Evolutionary conservation across 2,888 invertebrate genomes (phyloP).

Genomic region (Hirtodrosophila cameraria): DNA sequence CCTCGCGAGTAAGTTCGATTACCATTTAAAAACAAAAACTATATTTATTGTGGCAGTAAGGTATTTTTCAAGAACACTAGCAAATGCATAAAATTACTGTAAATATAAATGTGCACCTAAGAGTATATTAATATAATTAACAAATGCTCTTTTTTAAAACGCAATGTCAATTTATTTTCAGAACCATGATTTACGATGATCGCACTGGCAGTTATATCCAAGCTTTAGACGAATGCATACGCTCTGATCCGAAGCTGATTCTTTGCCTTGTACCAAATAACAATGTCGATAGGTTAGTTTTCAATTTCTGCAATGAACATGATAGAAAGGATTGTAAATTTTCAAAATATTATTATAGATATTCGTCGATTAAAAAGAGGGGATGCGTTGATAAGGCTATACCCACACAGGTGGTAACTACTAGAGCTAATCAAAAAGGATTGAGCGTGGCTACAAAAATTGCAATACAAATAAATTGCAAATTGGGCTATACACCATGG

Average conservation of each 20-base stretch:
- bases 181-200: slow-evolving; percentile 85
- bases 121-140: too few species aligned
- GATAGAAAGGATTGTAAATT: not conserved
- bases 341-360: slow-evolving; percentile 81
- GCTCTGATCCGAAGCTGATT: slow-evolving; percentile 87
- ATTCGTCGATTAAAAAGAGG: slow-evolving; percentile 94
- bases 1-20: slow-evolving; percentile 74
- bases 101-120: too few species aligned
- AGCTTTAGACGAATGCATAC: slow-evolving; percentile 86
- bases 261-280: slow-evolving; percentile 89
- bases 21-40: too few species aligned
- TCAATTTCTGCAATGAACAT: not conserved
- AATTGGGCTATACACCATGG: slow-evolving; percentile 97
- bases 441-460: slow-evolving; percentile 95
- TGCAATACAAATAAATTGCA: slow-evolving; percentile 96
- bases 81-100: too few species aligned
- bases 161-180: slow-evolving; percentile 30
- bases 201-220: slow-evolving; percentile 87
- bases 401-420: slow-evolving; percentile 87
- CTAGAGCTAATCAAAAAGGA: slow-evolving; percentile 50
- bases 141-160: too few species aligned
- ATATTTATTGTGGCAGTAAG: too few species aligned
- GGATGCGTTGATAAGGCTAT: slow-evolving; percentile 90
- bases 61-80: too few species aligned
- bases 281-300: slow-evolving; percentile 87